Base-by-base conservation (phyloP, 2,888 invertebrate species). In the Tuta absoluta region DNA sequence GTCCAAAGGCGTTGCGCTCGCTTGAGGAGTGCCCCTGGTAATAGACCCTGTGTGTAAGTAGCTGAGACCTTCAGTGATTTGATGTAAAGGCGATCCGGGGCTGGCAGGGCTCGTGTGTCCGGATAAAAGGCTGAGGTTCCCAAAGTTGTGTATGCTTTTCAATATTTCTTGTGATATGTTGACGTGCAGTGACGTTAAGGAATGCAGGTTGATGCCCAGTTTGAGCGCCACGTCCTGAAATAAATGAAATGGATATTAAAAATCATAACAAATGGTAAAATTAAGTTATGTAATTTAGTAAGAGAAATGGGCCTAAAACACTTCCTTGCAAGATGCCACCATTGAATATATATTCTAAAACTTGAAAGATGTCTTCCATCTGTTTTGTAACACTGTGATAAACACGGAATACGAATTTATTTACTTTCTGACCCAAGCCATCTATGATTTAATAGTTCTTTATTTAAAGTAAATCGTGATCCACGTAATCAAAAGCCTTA, bases 1-100 rank as follows among this genome's bases (percentile, higher is more conserved):
- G 79, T 93, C 93, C 63, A 93, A 74, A 1, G 93, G 93, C 0
- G 93, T 87, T 0, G 93, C 86, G 19, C 88, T 91, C 0, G 92
- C 90, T 66, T 93, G 93, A 0, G 96, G 95, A 0, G 95, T 96
- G 8, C 96, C 89, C 67, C 89, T 68, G 0, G 89, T 90, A 63
- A 96, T 96, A 3, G 96, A 96, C 0, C 96, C 93, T 0, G 96
- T 96, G 75, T 95, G 95, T 17, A 95, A 84, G 49, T 94, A 95
- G 76, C 95, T 96, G 5, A 96, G 93, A 11, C 96, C 95, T 67
- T 90, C 92, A 0, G 93, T 93, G 59, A 93, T 93, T 75, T 95
- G 95, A 76, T 95, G 95, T 58, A 95, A 87, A 0, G 95, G 95
- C 0, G 88, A 86, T 4, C 85, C 84, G 19, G 89, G 76, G 69